phyloP scores from a whole-genome alignment of 64 coral and sea anemone genomes.

The Stichodactyla mertensii region DNA sequence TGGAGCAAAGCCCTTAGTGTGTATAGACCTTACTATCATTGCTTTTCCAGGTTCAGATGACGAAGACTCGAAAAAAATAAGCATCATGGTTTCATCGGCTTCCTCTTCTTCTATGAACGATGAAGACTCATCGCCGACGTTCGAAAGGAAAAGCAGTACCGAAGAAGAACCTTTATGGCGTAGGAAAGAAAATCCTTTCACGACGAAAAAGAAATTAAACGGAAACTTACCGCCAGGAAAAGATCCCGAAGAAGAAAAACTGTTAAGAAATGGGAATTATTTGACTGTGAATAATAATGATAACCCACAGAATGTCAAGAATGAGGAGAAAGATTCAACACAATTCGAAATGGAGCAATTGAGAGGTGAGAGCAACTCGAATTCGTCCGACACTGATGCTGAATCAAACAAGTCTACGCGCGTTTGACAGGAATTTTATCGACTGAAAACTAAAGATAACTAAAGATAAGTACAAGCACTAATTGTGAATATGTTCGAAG shows the following conservation, averaged over 20 bases:
- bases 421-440: neutral
- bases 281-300: neutral
- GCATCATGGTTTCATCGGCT: slow-evolving; percentile 21
- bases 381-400: neutral
- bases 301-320: neutral
- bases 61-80: slow-evolving; percentile 6
- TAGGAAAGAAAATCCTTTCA: neutral
- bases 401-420: neutral
- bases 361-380: neutral
- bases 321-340: neutral
- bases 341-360: neutral
- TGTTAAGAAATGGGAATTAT: neutral
- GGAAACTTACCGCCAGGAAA: neutral
- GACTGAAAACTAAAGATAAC: neutral
- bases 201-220: neutral
- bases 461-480: neutral
- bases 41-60: slow-evolving; percentile 8
- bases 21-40: neutral
- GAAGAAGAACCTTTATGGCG: neutral
- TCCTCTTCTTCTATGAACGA: slow-evolving; percentile 15
- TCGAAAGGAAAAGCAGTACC: neutral
- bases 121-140: neutral
- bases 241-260: neutral
- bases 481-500: too few relatives aligned
- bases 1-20: too few relatives aligned